Conservation (phyloP, 2,797 vertebrate species). For the Argyrosomus regius region DNA sequence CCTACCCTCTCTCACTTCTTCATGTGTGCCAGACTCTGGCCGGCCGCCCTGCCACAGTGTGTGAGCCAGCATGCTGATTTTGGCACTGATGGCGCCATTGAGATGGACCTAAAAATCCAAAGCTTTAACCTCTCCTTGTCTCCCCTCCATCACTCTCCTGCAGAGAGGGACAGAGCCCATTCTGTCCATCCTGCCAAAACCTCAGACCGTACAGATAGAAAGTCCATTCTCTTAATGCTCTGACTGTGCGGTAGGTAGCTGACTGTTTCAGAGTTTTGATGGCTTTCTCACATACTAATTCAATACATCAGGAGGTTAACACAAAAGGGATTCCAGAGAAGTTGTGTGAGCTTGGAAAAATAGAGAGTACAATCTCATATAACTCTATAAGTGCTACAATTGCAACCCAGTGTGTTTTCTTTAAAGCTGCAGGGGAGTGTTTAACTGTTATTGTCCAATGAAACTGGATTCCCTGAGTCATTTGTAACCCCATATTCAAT, state of each 20-base stretch:
- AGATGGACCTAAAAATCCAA: conserved; percentile 32
- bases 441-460: neutral
- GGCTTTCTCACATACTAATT: conserved; percentile 8
- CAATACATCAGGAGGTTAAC: neutral
- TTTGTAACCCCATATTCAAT: neutral
- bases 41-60: conserved; percentile 21
- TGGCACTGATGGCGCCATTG: conserved; percentile 38
- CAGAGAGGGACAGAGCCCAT: conserved; percentile 34
- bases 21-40: conserved; percentile 41
- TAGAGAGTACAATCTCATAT: neutral
- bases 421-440: neutral
- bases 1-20: conserved; percentile 1
- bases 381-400: neutral
- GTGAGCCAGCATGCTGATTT: conserved; percentile 51
- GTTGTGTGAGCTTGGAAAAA: neutral
- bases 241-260: conserved; percentile 2
- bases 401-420: neutral
- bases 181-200: conserved; percentile 33
- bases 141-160: conserved; percentile 14
- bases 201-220: conserved; percentile 15
- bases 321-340: neutral
- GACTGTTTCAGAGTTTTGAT: neutral
- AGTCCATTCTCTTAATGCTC: neutral
- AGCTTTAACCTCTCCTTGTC: conserved; percentile 11
- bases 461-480: neutral